Conservation (phyloP, 2,113 vertebrate genomes). For the Cavia porcellus region DNA sequence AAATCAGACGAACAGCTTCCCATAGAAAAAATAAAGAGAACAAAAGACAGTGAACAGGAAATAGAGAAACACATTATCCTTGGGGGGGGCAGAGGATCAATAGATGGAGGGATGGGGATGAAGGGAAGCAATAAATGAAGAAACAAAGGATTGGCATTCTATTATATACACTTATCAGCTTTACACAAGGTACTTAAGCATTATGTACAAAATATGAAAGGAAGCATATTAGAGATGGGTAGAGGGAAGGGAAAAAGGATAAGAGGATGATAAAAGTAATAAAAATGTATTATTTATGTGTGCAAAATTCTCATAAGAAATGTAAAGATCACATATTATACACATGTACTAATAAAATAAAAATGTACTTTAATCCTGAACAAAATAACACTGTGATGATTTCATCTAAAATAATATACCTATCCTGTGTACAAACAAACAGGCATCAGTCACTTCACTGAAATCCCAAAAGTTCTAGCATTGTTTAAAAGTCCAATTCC, state of each 20-base stretch:
- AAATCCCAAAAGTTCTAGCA: neutral
- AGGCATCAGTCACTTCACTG: neutral
- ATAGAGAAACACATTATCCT: neutral
- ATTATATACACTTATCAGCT: neutral
- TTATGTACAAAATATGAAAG: neutral
- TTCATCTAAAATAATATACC: neutral
- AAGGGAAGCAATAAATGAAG: neutral
- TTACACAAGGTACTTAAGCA: neutral
- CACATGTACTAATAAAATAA: neutral
- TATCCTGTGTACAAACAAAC: neutral
- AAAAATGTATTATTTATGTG: neutral
- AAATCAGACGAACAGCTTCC: too few relatives aligned
- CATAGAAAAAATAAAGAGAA: too few relatives aligned
- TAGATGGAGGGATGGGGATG: neutral
- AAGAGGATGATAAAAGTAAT: neutral
- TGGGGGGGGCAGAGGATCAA: too few relatives aligned
- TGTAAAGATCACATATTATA: neutral
- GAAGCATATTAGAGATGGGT: too few relatives aligned
- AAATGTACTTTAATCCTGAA: neutral
- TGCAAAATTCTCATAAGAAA: neutral
- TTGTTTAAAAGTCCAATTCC: neutral
- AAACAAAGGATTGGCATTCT: neutral
- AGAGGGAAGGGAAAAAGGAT: neutral
- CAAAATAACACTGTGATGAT: neutral
- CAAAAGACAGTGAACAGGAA: neutral